Conservation (phyloP, 2,113 vertebrate species). For the Malurus elegans region DNA sequence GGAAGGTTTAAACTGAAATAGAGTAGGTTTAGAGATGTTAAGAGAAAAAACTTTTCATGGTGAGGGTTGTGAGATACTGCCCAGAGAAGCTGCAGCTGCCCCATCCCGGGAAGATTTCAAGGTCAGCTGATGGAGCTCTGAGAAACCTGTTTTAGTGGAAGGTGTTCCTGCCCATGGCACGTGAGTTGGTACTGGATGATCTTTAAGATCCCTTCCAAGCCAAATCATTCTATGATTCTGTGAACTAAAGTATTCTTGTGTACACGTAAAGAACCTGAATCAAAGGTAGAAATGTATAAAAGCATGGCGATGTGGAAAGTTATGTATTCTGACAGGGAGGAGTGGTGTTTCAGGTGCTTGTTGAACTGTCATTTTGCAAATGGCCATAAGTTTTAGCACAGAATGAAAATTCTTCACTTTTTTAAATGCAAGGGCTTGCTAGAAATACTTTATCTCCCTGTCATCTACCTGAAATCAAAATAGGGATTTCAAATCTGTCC, state of each 20-base stretch:
- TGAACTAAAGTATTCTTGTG: neutral
- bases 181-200: neutral
- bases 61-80: neutral
- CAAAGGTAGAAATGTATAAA: neutral
- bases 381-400: neutral
- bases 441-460: neutral
- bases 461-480: neutral
- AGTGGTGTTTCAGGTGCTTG: neutral
- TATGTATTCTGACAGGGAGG: neutral
- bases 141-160: neutral
- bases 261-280: neutral
- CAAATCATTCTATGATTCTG: neutral
- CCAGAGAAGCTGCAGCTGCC: neutral
- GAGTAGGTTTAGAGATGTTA: neutral
- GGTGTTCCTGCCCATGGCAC: neutral
- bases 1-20: neutral
- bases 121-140: neutral
- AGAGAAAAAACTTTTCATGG: neutral
- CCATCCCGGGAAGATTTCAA: neutral
- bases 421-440: neutral
- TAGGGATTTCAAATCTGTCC: neutral
- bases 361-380: neutral
- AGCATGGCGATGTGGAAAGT: neutral
- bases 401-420: neutral
- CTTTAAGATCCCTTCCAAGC: neutral